These are phyloP conservation scores for Microhierax caerulescens DNA, from an alignment of 2,797 vertebrate species.

Conservation along the genomic window DNA sequence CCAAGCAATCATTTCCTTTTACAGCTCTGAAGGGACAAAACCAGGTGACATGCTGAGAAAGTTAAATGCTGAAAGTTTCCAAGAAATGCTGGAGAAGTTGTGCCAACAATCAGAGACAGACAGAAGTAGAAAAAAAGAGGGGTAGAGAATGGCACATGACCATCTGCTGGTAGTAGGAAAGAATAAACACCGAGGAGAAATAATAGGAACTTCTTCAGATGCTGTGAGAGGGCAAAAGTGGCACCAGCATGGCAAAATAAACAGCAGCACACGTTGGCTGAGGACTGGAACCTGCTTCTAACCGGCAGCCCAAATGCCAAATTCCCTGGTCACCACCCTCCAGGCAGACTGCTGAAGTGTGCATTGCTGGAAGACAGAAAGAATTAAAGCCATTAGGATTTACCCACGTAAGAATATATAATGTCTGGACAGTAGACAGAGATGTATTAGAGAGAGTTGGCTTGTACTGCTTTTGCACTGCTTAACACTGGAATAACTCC, in stretches of 20 bases:
- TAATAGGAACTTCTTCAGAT: background rate
- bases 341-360: background rate
- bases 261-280: background rate
- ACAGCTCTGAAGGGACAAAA: constrained; percentile 16
- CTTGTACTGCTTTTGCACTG: background rate
- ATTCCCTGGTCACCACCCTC: background rate
- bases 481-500: constrained; percentile 1
- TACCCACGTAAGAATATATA: background rate
- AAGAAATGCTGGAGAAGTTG: background rate
- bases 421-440: background rate
- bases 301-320: background rate
- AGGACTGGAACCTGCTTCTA: background rate
- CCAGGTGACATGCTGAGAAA: constrained; percentile 9
- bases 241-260: background rate
- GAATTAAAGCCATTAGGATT: background rate
- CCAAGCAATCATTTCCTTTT: constrained; percentile 20
- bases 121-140: background rate
- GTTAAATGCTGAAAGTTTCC: background rate
- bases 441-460: background rate
- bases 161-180: background rate
- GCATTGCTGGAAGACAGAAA: background rate
- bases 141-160: background rate
- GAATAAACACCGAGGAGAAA: background rate
- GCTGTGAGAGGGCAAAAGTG: background rate
- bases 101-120: background rate